phyloP scores from a whole-genome alignment of 2,797 vertebrate genomes.

The Sebastes kiyomatsui region DNA sequence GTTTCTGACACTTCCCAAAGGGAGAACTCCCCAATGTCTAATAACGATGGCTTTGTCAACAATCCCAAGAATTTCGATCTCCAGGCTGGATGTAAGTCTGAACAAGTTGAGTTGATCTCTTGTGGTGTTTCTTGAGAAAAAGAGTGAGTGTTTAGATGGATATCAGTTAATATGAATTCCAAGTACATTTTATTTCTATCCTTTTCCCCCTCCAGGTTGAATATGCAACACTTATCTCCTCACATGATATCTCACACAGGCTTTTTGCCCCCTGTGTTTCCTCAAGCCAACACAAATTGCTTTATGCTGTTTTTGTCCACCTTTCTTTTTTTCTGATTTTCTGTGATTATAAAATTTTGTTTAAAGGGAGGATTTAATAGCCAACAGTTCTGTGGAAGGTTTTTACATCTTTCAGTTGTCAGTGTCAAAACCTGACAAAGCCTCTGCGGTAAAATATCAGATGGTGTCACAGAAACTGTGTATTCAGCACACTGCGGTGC shows the following conservation, averaged over 20 bases:
- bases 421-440: conserved; percentile 46
- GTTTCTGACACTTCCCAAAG: conserved; percentile 44
- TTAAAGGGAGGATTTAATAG: background rate
- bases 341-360: background rate
- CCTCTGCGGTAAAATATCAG: conserved; percentile 18
- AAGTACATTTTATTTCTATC: conserved; percentile 11
- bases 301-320: background rate
- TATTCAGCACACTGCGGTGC: conserved; percentile 38
- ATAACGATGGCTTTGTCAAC: conserved; percentile 63
- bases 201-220: background rate
- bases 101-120: conserved; percentile 24
- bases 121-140: background rate
- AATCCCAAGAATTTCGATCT: conserved; percentile 52
- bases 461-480: conserved; percentile 27
- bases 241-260: background rate
- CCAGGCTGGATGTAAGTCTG: conserved; percentile 28
- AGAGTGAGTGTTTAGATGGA: conserved; percentile 15
- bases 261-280: background rate
- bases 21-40: conserved; percentile 40
- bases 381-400: background rate
- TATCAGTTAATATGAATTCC: conserved; percentile 47
- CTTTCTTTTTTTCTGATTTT: background rate
- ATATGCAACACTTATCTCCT: background rate
- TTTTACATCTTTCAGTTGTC: conserved; percentile 8
- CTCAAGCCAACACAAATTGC: background rate